Conservation (phyloP, 1,140 invertebrate genomes). For the Laupala kohalensis region DNA sequence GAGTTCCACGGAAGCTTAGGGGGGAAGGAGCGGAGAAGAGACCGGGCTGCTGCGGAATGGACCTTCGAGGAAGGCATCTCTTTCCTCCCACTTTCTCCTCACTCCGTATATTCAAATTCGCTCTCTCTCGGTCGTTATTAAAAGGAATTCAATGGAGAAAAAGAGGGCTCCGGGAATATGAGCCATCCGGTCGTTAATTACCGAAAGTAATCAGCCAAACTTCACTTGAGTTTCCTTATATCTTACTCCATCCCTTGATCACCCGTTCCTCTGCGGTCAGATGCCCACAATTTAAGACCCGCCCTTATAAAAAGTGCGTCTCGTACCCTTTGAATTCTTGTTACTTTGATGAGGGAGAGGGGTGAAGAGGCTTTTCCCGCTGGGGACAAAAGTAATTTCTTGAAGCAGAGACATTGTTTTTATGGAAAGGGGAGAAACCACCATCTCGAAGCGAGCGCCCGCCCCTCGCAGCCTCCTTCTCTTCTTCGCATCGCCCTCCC, state of each 20-base stretch:
- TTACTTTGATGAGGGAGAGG: background rate
- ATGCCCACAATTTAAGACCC: background rate
- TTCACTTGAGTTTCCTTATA: background rate
- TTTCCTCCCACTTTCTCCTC: background rate
- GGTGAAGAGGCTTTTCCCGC: background rate
- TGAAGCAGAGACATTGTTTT: background rate
- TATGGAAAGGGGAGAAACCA: background rate
- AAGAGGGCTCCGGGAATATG: background rate
- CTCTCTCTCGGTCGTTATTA: background rate
- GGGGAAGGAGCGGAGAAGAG: background rate
- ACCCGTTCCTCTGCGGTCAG: background rate
- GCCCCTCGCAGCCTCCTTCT: too few relatives aligned
- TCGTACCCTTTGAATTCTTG: background rate
- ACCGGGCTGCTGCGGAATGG: background rate
- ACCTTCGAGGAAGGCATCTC: background rate
- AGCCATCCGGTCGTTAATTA: background rate
- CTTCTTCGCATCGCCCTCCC: background rate
- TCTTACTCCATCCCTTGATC: background rate
- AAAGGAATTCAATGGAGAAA: background rate
- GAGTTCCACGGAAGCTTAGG: too few relatives aligned
- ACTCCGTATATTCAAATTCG: background rate
- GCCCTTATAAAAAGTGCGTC: background rate
- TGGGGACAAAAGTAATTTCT: background rate
- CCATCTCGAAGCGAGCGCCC: background rate
- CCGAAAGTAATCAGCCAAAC: background rate